Evolutionary conservation across 2,888 invertebrate genomes (phyloP).

Genomic region (Folsomia manolachei): DNA sequence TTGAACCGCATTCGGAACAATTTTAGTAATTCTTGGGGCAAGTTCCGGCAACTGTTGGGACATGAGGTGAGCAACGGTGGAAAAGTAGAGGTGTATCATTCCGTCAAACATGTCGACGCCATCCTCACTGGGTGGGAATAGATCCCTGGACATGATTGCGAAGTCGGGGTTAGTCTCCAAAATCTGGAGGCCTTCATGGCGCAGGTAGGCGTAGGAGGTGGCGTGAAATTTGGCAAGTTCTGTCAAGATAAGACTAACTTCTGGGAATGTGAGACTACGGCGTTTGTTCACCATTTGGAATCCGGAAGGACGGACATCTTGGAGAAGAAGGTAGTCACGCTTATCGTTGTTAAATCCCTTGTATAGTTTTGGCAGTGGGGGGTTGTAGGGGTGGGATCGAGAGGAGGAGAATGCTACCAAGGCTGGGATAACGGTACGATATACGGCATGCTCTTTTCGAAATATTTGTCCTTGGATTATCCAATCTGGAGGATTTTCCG

Average conservation of each 20-base stretch:
- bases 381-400: conserved; percentile 16
- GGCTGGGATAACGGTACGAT: conserved; percentile 29
- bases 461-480: conserved; percentile 31
- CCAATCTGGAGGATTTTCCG: conserved; percentile 26
- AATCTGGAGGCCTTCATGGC: conserved; percentile 29
- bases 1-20: not conserved
- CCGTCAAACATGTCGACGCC: not conserved
- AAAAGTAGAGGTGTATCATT: conserved; percentile 21
- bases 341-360: conserved; percentile 37
- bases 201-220: conserved; percentile 27
- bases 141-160: conserved; percentile 13
- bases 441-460: conserved; percentile 34
- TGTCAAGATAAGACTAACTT: conserved; percentile 28
- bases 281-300: conserved; percentile 43
- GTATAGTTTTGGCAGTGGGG: conserved; percentile 39
- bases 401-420: conserved; percentile 26
- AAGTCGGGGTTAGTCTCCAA: conserved; percentile 23
- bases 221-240: conserved; percentile 44
- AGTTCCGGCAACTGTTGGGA: conserved; percentile 26
- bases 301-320: conserved; percentile 42
- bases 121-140: conserved; percentile 12
- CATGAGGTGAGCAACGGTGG: conserved; percentile 10
- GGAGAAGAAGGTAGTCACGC: conserved; percentile 38
- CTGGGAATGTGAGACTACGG: conserved; percentile 23
- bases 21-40: conserved; percentile 24